Evolutionary conservation across 1,140 invertebrate species (phyloP), one percentile per base, ranked within the genome.

Genomic region (Bombus waltoni): DNA sequence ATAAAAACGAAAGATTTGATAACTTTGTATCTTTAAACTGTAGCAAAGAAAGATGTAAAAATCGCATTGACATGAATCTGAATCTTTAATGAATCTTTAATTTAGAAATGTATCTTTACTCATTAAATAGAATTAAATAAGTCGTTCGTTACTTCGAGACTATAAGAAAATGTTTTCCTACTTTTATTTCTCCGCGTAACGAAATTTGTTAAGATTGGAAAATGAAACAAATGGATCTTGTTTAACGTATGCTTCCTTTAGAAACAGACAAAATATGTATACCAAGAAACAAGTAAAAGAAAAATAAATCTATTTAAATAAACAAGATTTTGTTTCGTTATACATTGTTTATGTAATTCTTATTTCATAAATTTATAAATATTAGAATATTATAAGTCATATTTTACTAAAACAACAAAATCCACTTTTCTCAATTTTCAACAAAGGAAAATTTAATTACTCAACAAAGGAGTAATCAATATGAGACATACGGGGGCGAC

Each of bases 121-220:
- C 53, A 22, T 35, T 70, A 32, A 15, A 42, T 81, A 73, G n/a
- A 62, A 75, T 84, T 71, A 79, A 84, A 84, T 80, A 84, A 79
- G 53, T 72, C 66, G n/a, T 70, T 47, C 8, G 15, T 68, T 71
- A 84, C 22, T 28, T 78, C 22, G 28, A 42, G 15, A n/a, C 38
- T 59, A 47, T 71, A 72, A 71, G 59, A 59, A 79, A 62, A 78
- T 32, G 1, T 42, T 78, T 25, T 13, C 44, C 47, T 57, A 47
- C 1, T 6, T 35, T 47, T 79, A 44, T 62, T 62, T 79, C 53
- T 38, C 32, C 32, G 40, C 15, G 40, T 71, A 78, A 71, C 65
- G 9, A 79, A 84, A 70, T 42, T 57, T 59, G 13, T 44, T 28
- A n/a, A 1, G 1, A 4, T 44, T 22, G 13, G 25, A 35, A 65